Evolutionary conservation across 2,888 invertebrate species (phyloP).

Genomic region (Acanthopleura granulata): DNA sequence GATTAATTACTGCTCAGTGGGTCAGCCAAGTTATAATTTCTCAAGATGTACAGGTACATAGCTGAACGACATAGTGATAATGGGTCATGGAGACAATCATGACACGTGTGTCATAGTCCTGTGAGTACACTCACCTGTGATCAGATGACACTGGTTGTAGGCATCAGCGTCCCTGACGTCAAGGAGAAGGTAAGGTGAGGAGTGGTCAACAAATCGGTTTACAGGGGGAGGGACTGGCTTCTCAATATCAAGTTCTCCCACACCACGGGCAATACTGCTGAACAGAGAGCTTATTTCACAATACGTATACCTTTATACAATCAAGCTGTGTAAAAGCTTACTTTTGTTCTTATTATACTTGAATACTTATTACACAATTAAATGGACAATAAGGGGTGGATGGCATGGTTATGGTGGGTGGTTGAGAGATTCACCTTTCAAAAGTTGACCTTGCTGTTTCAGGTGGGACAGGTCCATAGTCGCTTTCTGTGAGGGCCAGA

Average conservation of each 20-base stretch:
- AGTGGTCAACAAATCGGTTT: conserved; percentile 28
- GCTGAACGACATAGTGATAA: too few species aligned
- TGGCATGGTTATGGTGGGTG: too few species aligned
- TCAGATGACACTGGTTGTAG: conserved; percentile 68
- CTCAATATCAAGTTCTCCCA: conserved; percentile 66
- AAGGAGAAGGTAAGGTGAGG: conserved; percentile 69
- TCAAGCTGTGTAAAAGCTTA: too few species aligned
- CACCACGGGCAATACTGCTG: conserved; percentile 64
- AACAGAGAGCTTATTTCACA: conserved; percentile 16
- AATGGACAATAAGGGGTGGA: too few species aligned
- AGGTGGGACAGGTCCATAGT: conserved; percentile 40
- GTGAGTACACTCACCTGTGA: conserved; percentile 58
- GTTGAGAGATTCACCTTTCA: conserved; percentile 43
- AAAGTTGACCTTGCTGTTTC: conserved; percentile 53
- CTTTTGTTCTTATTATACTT: too few species aligned
- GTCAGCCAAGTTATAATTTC: too few species aligned
- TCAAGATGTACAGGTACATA: too few species aligned
- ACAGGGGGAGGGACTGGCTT: conserved; percentile 27
- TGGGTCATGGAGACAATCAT: too few species aligned
- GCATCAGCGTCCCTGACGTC: conserved; percentile 69
- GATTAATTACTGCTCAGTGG: too few species aligned
- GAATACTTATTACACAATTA: too few species aligned
- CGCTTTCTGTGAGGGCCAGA: conserved; percentile 51
- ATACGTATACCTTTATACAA: too few species aligned
- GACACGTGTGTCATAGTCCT: too few species aligned